phyloP scores from a whole-genome alignment of 2,888 invertebrate genomes.

The Erebia aethiops region DNA sequence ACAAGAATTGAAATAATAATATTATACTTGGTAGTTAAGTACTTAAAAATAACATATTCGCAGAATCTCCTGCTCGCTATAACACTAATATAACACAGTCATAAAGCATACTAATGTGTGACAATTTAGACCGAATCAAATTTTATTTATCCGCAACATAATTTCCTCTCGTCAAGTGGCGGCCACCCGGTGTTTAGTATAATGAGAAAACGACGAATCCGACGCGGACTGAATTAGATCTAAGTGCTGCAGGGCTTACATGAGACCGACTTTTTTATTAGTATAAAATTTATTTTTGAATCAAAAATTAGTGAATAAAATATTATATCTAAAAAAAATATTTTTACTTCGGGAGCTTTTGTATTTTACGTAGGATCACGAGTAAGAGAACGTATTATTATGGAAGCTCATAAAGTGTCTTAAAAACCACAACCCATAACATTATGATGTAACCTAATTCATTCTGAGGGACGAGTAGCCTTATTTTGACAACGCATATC shows the following conservation, averaged over 20 bases:
- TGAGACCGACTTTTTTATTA: constrained; percentile 43
- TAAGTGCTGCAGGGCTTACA: constrained; percentile 58
- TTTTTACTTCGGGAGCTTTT: too few relatives aligned
- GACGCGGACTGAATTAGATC: constrained; percentile 76
- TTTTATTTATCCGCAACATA: constrained; percentile 77
- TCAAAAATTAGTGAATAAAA: background rate
- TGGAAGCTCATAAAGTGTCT: too few relatives aligned
- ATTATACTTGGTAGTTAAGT: too few relatives aligned
- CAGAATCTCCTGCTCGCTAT: constrained; percentile 39
- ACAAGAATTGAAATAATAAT: background rate
- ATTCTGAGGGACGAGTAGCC: too few relatives aligned
- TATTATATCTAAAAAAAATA: too few relatives aligned
- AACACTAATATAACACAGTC: constrained; percentile 48
- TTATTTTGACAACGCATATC: too few relatives aligned
- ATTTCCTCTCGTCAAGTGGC: constrained; percentile 77
- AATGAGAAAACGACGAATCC: constrained; percentile 77
- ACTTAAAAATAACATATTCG: background rate
- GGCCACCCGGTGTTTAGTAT: constrained; percentile 77
- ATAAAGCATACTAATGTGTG: constrained; percentile 72
- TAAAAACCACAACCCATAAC: too few relatives aligned
- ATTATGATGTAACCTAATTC: too few relatives aligned
- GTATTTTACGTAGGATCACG: too few relatives aligned
- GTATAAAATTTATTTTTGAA: background rate
- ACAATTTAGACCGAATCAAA: constrained; percentile 69
- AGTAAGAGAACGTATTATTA: too few relatives aligned